These are phyloP conservation scores for Hanleya hanleyi DNA, from an alignment of 2,888 invertebrate species.

Conservation along the genomic window DNA sequence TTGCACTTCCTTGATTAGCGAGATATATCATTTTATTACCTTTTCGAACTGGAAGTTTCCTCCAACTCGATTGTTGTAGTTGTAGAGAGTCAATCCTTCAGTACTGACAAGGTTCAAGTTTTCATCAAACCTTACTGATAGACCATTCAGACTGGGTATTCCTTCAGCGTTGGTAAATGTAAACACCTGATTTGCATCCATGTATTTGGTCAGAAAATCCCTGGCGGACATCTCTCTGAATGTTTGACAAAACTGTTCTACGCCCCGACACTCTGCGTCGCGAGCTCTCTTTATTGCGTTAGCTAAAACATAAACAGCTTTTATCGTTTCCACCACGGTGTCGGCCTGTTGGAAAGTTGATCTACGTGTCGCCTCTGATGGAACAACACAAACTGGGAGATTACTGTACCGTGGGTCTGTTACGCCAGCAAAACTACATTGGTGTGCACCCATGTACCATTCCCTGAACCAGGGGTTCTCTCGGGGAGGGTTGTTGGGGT, in stretches of 20 bases:
- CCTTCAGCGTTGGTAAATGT: not conserved
- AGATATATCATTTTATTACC: too few species aligned
- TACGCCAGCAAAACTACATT: not conserved
- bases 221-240: not conserved
- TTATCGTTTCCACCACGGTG: not conserved
- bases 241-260: not conserved
- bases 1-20: too few species aligned
- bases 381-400: not conserved
- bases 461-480: constrained; percentile 2
- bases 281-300: not conserved
- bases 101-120: not conserved
- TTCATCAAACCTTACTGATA: not conserved
- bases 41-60: not conserved
- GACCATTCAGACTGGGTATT: not conserved
- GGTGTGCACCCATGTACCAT: not conserved
- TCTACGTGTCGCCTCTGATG: not conserved
- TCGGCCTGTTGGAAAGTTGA: not conserved
- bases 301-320: not conserved
- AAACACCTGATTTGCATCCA: not conserved
- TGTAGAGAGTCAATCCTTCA: not conserved
- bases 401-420: not conserved
- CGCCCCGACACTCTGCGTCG: not conserved
- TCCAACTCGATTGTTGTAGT: not conserved
- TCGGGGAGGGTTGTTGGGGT: not conserved
- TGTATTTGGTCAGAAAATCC: not conserved